phyloP scores from a whole-genome alignment of 2,113 vertebrate species.

The Engystomops pustulosus region DNA sequence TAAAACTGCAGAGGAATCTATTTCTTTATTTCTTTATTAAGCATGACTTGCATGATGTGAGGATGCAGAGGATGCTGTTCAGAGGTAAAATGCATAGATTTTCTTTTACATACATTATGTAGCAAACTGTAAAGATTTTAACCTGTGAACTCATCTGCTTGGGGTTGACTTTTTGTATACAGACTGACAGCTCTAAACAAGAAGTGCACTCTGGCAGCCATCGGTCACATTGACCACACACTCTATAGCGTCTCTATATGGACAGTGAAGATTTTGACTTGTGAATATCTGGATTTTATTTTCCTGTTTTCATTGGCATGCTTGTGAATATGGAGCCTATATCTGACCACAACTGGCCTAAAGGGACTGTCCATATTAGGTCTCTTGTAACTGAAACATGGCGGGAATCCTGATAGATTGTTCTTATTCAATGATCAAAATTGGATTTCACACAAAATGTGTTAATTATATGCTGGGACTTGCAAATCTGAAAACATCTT shows the following conservation, averaged over 20 bases:
- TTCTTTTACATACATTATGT: conserved; percentile 88
- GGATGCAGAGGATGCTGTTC: conserved; percentile 72
- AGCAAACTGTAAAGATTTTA: conserved; percentile 81
- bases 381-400: conserved; percentile 78
- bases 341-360: conserved; percentile 75
- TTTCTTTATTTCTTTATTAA: conserved; percentile 75
- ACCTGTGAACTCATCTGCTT: conserved; percentile 76
- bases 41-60: conserved; percentile 96
- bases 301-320: conserved; percentile 84
- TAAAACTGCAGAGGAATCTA: conserved; percentile 80
- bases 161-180: conserved; percentile 76
- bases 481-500: conserved; percentile 73
- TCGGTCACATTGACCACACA: conserved; percentile 88
- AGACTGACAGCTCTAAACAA: conserved; percentile 72
- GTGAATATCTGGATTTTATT: conserved; percentile 69
- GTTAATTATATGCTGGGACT: conserved; percentile 78
- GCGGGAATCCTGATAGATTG: conserved; percentile 78
- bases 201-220: conserved; percentile 77
- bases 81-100: conserved; percentile 77
- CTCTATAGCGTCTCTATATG: conserved; percentile 69
- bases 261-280: conserved; percentile 74
- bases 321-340: conserved; percentile 78
- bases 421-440: conserved; percentile 79
- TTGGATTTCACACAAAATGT: conserved; percentile 76
- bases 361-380: conserved; percentile 73